These are phyloP conservation scores for Corydoras sp. DNA, from an alignment of 2,113 vertebrate species.

Conservation along the genomic window DNA sequence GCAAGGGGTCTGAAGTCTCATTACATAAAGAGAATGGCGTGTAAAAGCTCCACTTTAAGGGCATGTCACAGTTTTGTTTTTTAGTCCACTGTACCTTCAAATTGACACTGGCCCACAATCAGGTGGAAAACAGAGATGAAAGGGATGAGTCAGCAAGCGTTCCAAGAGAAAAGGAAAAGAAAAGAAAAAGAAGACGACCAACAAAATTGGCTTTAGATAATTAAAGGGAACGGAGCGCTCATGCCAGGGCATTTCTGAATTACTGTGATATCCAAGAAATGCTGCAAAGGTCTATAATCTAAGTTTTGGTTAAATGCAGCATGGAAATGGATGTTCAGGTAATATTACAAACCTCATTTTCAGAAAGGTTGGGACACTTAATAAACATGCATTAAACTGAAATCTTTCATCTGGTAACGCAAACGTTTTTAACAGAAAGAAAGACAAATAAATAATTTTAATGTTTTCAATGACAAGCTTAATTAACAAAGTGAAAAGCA, in stretches of 20 bases:
- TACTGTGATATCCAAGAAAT: constrained; percentile 61
- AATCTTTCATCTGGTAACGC: too few relatives aligned
- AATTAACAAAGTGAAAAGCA: too few relatives aligned
- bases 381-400: too few relatives aligned
- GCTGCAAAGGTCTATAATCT: constrained; percentile 60
- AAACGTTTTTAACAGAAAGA: too few relatives aligned
- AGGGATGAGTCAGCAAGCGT: constrained; percentile 52
- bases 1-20: constrained; percentile 40
- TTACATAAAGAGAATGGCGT: constrained; percentile 52
- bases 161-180: constrained; percentile 35
- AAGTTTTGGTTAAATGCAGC: constrained; percentile 41
- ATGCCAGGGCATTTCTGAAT: constrained; percentile 59
- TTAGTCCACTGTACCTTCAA: constrained; percentile 53
- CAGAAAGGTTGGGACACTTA: too few relatives aligned
- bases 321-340: constrained; percentile 12
- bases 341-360: too few relatives aligned
- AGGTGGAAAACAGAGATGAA: constrained; percentile 59
- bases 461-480: too few relatives aligned
- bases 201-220: constrained; percentile 56
- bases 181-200: constrained; percentile 23
- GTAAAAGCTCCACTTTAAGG: constrained; percentile 41
- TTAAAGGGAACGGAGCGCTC: constrained; percentile 63
- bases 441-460: too few relatives aligned
- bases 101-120: constrained; percentile 55
- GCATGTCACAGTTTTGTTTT: constrained; percentile 50